Evolutionary conservation across 1,140 invertebrate genomes (phyloP), one percentile per base, ranked within the genome.

Genomic region (Caenorhabditis tropicalis): DNA sequence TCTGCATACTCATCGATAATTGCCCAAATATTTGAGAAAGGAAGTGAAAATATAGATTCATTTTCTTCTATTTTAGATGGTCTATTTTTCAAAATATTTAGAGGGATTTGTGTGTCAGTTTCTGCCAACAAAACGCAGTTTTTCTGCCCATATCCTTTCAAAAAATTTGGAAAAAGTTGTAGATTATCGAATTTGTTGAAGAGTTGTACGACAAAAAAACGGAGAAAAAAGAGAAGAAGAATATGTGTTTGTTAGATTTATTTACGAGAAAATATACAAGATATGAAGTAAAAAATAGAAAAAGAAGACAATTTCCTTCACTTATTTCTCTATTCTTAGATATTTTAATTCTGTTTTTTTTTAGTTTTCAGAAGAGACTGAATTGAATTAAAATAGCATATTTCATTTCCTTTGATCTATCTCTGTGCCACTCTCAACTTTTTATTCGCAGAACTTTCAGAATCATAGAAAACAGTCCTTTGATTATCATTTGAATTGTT

Each of bases 151-250:
- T 56, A 27, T 56, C 53, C 9, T 27, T 19, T 9, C 15, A 27
- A 19, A 65, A 65, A 65, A 65, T 65, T 65, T 65, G 58, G 58
- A 0, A 36, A 43, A 43, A 43, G 65, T 74, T 27, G 65, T 74
- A 24, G 65, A n/a, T 74, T 74, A 74, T 74, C 36, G n/a, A 74
- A 74, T 74, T 74, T 74, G n/a, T 43, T 74, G 36, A 74, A 74
- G 65, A 46, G 65, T 43, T 46, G 65, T 74, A 74, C 29, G n/a
- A 65, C 29, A 24, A 43, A 43, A 43, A 31, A 27, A 74, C 7
- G n/a, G 7, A n/a, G n/a, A 46, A 74, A 74, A 46, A 24, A 46
- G 36, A 46, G 7, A 24, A 56, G 21, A 27, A 74, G n/a, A 46
- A 46, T 9, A 43, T 43, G 36, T 24, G 36, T 24, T 74, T 74